Base-by-base conservation (phyloP, 2,888 invertebrate genomes). In the Pogonocherus hispidulus region DNA sequence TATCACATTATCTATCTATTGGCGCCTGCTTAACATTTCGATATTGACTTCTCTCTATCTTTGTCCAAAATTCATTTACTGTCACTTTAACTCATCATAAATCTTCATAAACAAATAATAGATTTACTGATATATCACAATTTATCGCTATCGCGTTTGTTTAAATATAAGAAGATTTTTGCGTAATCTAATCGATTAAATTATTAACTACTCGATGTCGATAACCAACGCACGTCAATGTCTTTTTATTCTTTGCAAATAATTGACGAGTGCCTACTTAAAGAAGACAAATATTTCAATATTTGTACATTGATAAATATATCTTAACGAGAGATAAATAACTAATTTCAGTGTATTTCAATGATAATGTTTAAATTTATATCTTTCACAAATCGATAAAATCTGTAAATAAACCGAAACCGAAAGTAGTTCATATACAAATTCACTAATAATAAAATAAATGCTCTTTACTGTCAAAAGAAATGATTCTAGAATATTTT, bases 181-280 rank as follows among this genome's bases (percentile, higher is more conserved):
- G 19, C 16, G 20, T 62, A 62, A 62, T 51, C 51, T 51, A 51
- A 62, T 62, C 62, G 35, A 62, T 51, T 62, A 51, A 62, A 22
- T 49, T 51, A 41, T 16, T 41, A 51, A 51, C 27, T 62, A 51
- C 62, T 37, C 37, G 6, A 62, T 19, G 14, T 20, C 16, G 51
- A 62, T 62, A 62, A 37, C 32, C 37, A 22, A 51, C 51, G 35
- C 51, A 62, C 51, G 62, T 62, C 62, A 51, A 62, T 51, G 49
- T 62, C 51, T 62, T 62, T 57, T 47, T 51, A 62, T 62, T 62
- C 49, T 62, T 62, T 62, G 62, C 62, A 62, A 62, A 62, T 62
- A 49, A 37, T 51, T 20, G 32, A 49, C 22, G 37, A 62, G 62
- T 51, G 37, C 62, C 62, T 62, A 49, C 62, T 62, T 51, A 62